A percentile compares a stretch with the other conserved stretches of the same genome.
These are phyloP conservation scores for Orycteropus afer DNA, from an alignment of 2,113 vertebrate species.

Conservation along the genomic window DNA sequence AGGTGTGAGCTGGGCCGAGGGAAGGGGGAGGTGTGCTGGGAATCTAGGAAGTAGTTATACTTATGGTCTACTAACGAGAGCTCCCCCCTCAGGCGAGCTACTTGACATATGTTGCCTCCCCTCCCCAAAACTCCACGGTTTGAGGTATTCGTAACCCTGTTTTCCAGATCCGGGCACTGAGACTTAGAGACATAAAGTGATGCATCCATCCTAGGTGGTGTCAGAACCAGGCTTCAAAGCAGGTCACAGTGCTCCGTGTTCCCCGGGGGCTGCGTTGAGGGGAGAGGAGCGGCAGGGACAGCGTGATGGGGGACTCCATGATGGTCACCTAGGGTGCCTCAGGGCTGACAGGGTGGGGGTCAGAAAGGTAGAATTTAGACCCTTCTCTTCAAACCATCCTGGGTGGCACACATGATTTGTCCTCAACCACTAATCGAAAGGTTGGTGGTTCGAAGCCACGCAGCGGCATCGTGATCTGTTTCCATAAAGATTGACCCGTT, in stretches of 20 bases:
- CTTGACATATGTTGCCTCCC: neutral
- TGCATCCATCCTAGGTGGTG: accelerated
- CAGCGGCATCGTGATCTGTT: neutral
- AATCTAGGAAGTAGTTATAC: neutral
- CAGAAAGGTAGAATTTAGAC: neutral
- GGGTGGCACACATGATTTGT: too few relatives aligned
- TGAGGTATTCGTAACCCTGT: neutral
- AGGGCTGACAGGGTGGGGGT: neutral
- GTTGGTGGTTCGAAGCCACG: too few relatives aligned
- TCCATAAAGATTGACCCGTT: neutral
- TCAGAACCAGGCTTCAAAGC: neutral
- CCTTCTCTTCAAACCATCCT: neutral
- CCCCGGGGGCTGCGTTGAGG: accelerated
- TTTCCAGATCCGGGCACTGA: neutral
- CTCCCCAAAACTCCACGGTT: neutral
- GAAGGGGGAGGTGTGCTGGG: neutral
- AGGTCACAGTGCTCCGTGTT: too few relatives aligned
- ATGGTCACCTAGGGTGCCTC: neutral
- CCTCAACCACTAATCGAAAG: too few relatives aligned
- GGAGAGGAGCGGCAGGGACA: too few relatives aligned
- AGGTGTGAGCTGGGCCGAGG: conserved; percentile 13
- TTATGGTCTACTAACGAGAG: neutral
- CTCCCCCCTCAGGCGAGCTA: neutral
- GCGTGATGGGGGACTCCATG: too few relatives aligned
- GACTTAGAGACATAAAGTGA: neutral